These are phyloP conservation scores for Tenualosa thibaudeaui DNA, from an alignment of 2,797 vertebrate genomes.

Conservation along the genomic window DNA sequence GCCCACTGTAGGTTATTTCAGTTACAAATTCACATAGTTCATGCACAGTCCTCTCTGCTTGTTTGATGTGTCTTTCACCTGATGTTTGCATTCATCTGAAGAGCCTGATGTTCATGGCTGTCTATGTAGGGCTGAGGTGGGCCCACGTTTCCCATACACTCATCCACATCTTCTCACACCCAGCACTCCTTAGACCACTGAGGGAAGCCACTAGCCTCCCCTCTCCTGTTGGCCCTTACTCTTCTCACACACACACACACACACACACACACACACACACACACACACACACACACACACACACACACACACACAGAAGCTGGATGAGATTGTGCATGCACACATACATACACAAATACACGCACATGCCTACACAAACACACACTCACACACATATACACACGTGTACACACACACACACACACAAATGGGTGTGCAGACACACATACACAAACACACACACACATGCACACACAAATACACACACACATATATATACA, in stretches of 20 bases:
- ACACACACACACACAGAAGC: too few relatives aligned
- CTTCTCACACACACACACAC: not conserved
- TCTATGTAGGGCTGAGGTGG: not conserved
- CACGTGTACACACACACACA: not conserved
- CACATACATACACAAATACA: too few relatives aligned
- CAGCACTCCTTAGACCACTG: not conserved
- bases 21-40: too few relatives aligned
- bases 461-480: not conserved
- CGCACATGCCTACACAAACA: not conserved
- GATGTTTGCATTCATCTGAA: conserved; percentile 20
- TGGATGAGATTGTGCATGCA: too few relatives aligned
- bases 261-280: not conserved
- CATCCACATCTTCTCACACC: not conserved
- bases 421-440: not conserved
- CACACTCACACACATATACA: too few relatives aligned
- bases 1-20: not conserved
- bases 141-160: too few relatives aligned
- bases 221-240: not conserved
- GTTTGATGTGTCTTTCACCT: conserved; percentile 31
- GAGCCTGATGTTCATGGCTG: not conserved
- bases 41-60: not conserved
- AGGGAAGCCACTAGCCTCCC: not conserved
- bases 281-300: not conserved
- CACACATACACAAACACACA: not conserved
- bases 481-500: too few relatives aligned